A percentile compares a stretch with the other conserved stretches of the same genome.
Conservation (phyloP, 2,113 vertebrate species). For the Anser brachyrhynchus region DNA sequence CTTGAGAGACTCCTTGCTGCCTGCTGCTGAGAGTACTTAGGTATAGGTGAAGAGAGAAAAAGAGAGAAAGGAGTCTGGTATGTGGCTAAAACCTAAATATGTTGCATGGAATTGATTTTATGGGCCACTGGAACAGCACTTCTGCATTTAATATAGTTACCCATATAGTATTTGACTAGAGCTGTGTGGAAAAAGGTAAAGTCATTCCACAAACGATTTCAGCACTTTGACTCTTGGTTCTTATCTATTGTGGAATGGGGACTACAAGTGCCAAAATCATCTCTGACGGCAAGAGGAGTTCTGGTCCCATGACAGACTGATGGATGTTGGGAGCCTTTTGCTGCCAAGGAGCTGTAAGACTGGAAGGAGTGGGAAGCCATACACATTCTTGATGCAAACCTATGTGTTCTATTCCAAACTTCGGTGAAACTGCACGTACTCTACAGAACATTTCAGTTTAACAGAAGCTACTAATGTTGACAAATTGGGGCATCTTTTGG, state of each 20-base stretch:
- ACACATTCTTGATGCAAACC: background rate
- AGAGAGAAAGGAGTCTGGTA: background rate
- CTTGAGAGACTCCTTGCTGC: background rate
- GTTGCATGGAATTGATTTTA: background rate
- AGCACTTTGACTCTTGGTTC: background rate
- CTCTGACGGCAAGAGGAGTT: background rate
- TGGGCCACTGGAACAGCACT: background rate
- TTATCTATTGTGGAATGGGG: background rate
- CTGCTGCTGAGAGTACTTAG: background rate
- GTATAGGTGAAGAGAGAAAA: background rate
- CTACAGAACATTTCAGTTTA: background rate
- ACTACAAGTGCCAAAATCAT: background rate
- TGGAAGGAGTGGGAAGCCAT: background rate
- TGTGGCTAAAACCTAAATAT: background rate
- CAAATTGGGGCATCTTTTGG: background rate
- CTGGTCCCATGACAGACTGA: background rate
- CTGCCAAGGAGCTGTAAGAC: background rate
- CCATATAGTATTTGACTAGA: background rate
- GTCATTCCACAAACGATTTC: background rate
- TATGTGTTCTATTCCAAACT: background rate
- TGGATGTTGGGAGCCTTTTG: background rate
- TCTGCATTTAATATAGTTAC: background rate
- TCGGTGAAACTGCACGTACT: background rate
- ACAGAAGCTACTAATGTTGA: background rate
- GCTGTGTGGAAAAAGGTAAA: background rate